These are phyloP conservation scores for Nomia melanderi DNA, from an alignment of 1,140 invertebrate species.

Conservation along the genomic window DNA sequence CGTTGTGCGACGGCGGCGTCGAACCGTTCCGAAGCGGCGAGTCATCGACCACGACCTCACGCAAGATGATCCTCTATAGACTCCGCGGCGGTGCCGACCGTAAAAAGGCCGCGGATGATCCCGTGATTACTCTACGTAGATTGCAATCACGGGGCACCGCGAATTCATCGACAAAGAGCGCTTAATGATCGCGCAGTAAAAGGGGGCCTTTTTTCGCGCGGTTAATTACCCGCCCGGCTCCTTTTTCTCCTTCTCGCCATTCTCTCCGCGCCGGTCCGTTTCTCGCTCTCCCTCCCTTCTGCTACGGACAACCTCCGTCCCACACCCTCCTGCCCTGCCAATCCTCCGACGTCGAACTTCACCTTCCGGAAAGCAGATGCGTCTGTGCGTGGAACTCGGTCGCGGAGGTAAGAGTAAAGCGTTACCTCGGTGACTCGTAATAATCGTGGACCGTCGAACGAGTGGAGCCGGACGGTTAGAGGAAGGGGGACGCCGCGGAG, in stretches of 20 bases:
- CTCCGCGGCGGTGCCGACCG: not conserved
- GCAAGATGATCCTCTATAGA: no score
- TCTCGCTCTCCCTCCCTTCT: not conserved
- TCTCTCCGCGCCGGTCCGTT: not conserved
- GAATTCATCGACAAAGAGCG: conserved; percentile 47
- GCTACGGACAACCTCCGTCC: no score
- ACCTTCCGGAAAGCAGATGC: conserved; percentile 57
- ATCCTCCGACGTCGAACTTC: no score
- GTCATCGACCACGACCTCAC: conserved; percentile 46
- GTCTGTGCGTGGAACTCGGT: conserved; percentile 26
- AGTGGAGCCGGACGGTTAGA: not conserved
- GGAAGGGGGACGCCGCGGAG: not conserved
- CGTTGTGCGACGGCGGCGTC: not conserved
- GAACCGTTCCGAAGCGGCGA: conserved; percentile 11
- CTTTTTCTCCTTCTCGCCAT: conserved; percentile 5
- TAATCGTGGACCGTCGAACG: not conserved
- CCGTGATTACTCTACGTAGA: conserved; percentile 34
- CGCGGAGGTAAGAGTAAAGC: conserved; percentile 21
- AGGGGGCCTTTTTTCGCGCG: conserved; percentile 17
- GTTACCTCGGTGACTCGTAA: conserved; percentile 43
- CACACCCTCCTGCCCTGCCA: no score
- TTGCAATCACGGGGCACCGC: conserved; percentile 28
- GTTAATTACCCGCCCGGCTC: conserved; percentile 44
- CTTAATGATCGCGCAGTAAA: conserved; percentile 46
- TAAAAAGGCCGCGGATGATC: conserved; percentile 40